A percentile compares a stretch with the other conserved stretches of the same genome.
phyloP scores from a whole-genome alignment of 2,797 vertebrate genomes.

The Cyprinella venusta region DNA sequence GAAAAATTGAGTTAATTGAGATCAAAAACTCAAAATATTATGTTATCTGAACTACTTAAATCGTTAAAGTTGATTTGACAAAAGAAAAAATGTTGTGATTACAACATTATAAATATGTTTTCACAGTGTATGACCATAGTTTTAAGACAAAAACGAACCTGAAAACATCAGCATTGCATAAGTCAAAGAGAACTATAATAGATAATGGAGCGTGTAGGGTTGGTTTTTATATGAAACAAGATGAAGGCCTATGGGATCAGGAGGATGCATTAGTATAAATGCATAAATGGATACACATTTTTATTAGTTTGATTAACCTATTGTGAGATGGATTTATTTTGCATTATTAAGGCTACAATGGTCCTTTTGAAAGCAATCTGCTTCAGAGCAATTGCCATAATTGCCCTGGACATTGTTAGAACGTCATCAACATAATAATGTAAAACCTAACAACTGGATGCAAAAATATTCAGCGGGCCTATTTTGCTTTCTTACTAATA shows the following conservation, averaged over 20 bases:
- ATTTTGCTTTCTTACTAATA: not conserved
- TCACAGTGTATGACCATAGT: no score
- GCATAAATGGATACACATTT: not conserved
- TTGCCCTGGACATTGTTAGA: not conserved
- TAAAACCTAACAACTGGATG: not conserved
- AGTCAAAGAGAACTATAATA: not conserved
- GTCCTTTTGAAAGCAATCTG: slow-evolving; percentile 31
- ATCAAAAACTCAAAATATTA: no score
- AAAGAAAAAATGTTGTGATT: no score
- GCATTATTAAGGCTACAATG: slow-evolving; percentile 4
- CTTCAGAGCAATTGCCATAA: slow-evolving; percentile 15
- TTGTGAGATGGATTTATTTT: slow-evolving; percentile 6
- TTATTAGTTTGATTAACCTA: slow-evolving; percentile 20
- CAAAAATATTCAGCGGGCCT: not conserved
- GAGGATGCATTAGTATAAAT: slow-evolving; percentile 32
- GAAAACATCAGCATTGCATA: not conserved
- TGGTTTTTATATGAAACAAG: not conserved
- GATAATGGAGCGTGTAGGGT: slow-evolving; percentile 3
- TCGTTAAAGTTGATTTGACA: no score
- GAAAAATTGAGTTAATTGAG: no score
- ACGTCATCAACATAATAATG: not conserved
- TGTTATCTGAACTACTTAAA: no score
- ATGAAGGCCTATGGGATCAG: slow-evolving; percentile 10
- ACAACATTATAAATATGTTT: no score
- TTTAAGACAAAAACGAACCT: not conserved